A percentile compares a stretch with the other conserved stretches of the same genome.
Evolutionary conservation across 2,797 vertebrate genomes (phyloP).

Genomic region (Cyprinella venusta): DNA sequence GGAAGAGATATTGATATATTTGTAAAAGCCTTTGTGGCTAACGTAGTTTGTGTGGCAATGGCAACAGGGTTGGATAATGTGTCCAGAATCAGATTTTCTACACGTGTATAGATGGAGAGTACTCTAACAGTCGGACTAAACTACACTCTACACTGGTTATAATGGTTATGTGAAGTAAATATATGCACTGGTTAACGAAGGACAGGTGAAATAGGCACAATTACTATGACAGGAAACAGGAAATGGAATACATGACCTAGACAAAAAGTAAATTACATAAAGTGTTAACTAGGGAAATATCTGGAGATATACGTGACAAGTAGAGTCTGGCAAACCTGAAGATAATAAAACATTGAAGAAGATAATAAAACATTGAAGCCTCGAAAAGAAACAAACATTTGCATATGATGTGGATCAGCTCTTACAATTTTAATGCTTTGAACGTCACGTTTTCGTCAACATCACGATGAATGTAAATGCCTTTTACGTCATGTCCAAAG

Average conservation of each 20-base stretch:
- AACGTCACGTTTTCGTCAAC: not conserved
- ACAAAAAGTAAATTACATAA: not conserved
- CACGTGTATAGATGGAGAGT: not conserved
- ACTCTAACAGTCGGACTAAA: not conserved
- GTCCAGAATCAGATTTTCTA: not conserved
- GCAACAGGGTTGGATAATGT: not conserved
- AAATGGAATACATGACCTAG: not conserved
- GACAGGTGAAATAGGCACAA: not conserved
- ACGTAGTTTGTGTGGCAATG: not conserved
- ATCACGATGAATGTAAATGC: not conserved
- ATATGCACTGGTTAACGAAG: not conserved
- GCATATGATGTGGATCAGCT: slow-evolving; percentile 19
- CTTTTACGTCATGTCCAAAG: not conserved
- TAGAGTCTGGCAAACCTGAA: slow-evolving; percentile 6
- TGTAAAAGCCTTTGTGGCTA: not conserved
- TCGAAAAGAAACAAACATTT: slow-evolving; percentile 22
- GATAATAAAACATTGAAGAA: slow-evolving; percentile 26
- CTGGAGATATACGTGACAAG: not conserved
- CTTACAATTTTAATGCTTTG: slow-evolving; percentile 16
- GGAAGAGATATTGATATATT: not conserved
- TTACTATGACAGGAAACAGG: not conserved
- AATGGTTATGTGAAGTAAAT: not conserved
- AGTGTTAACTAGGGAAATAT: not conserved
- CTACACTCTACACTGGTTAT: not conserved
- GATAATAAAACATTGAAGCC: slow-evolving; percentile 6